Percentiles rank a stretch among this genome's conserved stretches.
phyloP scores from a whole-genome alignment of 2,113 vertebrate species.

The Zootoca vivipara region DNA sequence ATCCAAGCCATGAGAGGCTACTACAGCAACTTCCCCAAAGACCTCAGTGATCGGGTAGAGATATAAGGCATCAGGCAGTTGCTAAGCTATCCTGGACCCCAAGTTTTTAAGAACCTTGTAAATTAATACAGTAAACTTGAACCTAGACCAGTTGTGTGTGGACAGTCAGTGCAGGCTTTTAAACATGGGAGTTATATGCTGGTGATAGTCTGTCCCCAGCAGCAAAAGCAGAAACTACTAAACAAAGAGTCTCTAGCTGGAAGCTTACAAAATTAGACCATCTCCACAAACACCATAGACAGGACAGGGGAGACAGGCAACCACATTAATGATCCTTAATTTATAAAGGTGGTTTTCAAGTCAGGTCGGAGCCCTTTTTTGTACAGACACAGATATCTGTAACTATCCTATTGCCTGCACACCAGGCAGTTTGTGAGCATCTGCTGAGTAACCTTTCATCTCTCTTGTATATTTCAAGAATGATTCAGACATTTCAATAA shows the following conservation, averaged over 20 bases:
- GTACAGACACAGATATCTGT: background rate
- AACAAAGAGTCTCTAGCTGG: background rate
- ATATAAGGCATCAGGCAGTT: too few species aligned
- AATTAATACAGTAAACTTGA: too few species aligned
- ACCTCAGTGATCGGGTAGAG: too few species aligned
- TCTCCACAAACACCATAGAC: background rate
- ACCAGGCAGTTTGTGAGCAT: background rate
- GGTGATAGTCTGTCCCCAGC: too few species aligned
- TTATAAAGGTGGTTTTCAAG: background rate
- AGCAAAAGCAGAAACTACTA: background rate
- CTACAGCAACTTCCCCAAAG: too few species aligned
- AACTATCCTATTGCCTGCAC: background rate
- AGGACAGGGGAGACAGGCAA: background rate
- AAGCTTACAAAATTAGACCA: background rate
- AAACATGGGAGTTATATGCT: too few species aligned
- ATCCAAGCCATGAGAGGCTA: too few species aligned
- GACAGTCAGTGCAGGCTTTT: too few species aligned
- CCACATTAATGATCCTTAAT: background rate
- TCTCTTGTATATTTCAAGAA: background rate
- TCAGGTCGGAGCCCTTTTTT: background rate
- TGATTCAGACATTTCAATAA: background rate
- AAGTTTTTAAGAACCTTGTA: too few species aligned
- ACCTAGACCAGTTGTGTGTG: too few species aligned
- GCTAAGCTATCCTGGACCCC: too few species aligned
- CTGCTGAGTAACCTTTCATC: background rate